Evolutionary conservation across 2,113 vertebrate species (phyloP).

Genomic region (Oryzias celebensis): DNA sequence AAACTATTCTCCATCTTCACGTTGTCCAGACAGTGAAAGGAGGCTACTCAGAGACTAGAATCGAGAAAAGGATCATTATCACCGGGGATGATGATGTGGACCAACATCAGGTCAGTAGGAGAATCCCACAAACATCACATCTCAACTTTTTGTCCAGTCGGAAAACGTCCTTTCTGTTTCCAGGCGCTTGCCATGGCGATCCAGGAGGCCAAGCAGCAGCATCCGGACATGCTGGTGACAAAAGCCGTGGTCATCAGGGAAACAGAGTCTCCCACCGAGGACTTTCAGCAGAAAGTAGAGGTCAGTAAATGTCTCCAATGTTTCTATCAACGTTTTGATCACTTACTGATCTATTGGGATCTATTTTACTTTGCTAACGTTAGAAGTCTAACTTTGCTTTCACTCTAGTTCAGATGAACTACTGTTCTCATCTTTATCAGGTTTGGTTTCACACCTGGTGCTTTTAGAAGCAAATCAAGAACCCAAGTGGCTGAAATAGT

Average conservation of each 20-base stretch:
- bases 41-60: slow-evolving; percentile 96
- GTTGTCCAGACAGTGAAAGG: slow-evolving; percentile 93
- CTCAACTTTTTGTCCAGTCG: not conserved
- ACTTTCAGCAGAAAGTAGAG: slow-evolving; percentile 87
- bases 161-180: slow-evolving; percentile 1
- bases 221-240: slow-evolving; percentile 98
- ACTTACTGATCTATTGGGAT: not conserved
- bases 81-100: slow-evolving; percentile 98
- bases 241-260: slow-evolving; percentile 99
- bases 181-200: slow-evolving; percentile 97
- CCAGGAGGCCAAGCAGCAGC: slow-evolving; percentile 97
- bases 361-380: no score
- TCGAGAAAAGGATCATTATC: slow-evolving; percentile 98
- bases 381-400: no score
- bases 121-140: not conserved
- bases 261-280: slow-evolving; percentile 92
- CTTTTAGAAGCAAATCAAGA: no score
- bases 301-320: slow-evolving; percentile 54
- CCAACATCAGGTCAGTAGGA: slow-evolving; percentile 90
- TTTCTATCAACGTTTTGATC: no score
- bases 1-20: not conserved
- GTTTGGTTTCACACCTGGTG: no score
- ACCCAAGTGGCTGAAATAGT: no score
- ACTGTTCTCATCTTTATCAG: no score
- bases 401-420: no score